Conservation (phyloP, 2,797 vertebrate species). For the Coccyzus lansbergi region DNA sequence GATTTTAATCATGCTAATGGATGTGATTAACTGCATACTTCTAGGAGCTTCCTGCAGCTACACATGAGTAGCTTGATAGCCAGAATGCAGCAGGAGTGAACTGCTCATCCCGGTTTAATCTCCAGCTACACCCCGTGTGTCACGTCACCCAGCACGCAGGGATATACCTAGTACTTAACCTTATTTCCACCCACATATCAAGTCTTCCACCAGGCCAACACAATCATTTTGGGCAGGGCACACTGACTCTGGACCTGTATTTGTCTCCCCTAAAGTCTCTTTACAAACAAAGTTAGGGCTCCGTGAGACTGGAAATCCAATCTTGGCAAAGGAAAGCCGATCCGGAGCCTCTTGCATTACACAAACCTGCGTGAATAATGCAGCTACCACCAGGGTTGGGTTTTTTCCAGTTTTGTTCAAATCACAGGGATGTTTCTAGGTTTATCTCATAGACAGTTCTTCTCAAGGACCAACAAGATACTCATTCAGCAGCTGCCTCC, state of each 20-base stretch:
- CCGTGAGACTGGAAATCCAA: background rate
- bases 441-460: background rate
- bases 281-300: background rate
- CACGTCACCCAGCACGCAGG: background rate
- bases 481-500: background rate
- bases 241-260: background rate
- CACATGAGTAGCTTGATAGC: background rate
- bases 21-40: slow-evolving; percentile 60
- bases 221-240: background rate
- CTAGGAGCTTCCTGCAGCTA: slow-evolving; percentile 20
- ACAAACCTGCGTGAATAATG: background rate
- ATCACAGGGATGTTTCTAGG: background rate
- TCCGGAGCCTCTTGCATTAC: background rate
- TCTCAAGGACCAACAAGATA: no score
- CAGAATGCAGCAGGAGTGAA: background rate
- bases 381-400: background rate
- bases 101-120: slow-evolving; percentile 46
- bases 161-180: background rate
- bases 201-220: background rate
- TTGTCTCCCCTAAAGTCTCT: accelerated
- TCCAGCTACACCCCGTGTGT: background rate
- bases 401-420: background rate
- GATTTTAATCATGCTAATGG: slow-evolving; percentile 61
- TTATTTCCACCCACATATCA: background rate
- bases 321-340: background rate